Evolutionary conservation across 2,888 invertebrate genomes (phyloP).

Genomic region (Adineta ricciae): DNA sequence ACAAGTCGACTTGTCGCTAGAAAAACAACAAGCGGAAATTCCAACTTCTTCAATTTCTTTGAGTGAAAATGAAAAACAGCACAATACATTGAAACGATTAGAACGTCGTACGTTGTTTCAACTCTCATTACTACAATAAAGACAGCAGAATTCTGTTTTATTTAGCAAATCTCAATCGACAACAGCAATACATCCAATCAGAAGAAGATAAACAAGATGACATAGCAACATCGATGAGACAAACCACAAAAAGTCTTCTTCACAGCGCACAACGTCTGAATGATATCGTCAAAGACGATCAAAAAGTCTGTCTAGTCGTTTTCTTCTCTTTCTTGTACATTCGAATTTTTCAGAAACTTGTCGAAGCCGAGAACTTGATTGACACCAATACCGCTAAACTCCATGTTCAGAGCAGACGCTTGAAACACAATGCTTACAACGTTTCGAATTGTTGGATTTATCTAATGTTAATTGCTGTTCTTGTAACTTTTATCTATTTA

Average conservation of each 20-base stretch:
- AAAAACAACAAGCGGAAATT: background rate
- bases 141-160: background rate
- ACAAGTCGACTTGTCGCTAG: background rate
- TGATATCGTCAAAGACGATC: conserved; percentile 10
- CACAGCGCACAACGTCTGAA: background rate
- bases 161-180: background rate
- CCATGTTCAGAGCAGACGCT: background rate
- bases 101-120: background rate
- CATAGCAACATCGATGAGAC: background rate
- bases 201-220: conserved; percentile 15
- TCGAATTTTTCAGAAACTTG: background rate
- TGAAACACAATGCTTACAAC: background rate
- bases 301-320: background rate
- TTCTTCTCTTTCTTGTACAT: background rate
- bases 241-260: background rate
- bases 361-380: background rate
- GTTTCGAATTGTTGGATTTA: conserved; percentile 19
- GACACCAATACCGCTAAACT: background rate
- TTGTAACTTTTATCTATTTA: background rate
- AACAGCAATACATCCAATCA: background rate
- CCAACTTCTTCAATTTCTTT: background rate
- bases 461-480: background rate
- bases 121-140: background rate
- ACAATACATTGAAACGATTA: background rate
- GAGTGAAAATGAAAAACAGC: background rate